Evolutionary conservation across 2,888 invertebrate genomes (phyloP).

Genomic region (Acleris literana): DNA sequence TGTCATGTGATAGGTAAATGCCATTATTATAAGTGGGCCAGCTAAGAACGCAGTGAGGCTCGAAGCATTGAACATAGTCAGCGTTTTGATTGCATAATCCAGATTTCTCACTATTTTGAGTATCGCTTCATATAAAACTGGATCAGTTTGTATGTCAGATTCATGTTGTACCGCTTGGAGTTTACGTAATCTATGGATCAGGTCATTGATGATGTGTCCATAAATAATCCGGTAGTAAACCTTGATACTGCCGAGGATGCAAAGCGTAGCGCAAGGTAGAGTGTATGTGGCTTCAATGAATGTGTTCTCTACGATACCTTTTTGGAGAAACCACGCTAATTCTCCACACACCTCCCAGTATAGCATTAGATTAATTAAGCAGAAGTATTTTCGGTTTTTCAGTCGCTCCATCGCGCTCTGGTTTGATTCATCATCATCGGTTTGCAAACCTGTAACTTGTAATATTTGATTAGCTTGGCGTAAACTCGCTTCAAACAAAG

Average conservation of each 20-base stretch:
- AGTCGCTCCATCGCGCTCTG: conserved; percentile 36
- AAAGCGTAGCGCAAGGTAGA: conserved; percentile 50
- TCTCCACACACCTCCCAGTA: conserved; percentile 21
- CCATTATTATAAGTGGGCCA: not conserved
- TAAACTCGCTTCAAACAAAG: conserved; percentile 14
- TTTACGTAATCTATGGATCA: not conserved
- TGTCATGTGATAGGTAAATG: not conserved
- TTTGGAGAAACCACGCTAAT: conserved; percentile 44
- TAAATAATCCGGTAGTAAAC: conserved; percentile 40
- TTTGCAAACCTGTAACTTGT: conserved; percentile 44
- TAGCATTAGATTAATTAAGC: not conserved
- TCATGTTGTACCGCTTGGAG: not conserved
- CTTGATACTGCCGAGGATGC: conserved; percentile 50
- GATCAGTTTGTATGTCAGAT: not conserved
- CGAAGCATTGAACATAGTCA: not conserved
- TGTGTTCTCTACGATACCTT: conserved; percentile 39
- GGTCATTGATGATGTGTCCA: not conserved
- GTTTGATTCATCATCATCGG: conserved; percentile 45
- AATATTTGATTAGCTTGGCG: conserved; percentile 20
- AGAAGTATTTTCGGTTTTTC: not conserved
- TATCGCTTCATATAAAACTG: not conserved
- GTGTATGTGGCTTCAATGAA: conserved; percentile 50
- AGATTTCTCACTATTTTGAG: not conserved
- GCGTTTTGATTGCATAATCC: not conserved
- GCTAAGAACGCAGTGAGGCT: not conserved